Evolutionary conservation across 2,888 invertebrate genomes (phyloP).

Genomic region (Drosophila emarginata): DNA sequence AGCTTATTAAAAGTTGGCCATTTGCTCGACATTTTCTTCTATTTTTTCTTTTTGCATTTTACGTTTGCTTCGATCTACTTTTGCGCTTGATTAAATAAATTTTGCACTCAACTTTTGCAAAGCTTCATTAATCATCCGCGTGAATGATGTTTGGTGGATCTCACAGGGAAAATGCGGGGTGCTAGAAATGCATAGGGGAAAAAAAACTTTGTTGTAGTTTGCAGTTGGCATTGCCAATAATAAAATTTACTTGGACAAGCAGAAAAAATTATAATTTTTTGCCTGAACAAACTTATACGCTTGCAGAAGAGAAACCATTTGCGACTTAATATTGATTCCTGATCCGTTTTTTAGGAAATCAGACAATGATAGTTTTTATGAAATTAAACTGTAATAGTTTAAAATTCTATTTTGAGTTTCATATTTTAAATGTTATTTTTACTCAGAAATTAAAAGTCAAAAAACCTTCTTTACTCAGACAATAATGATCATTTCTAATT

Average conservation of each 20-base stretch:
- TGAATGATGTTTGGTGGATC: conserved; percentile 15
- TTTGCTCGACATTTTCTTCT: conserved; percentile 18
- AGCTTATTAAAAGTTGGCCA: conserved; percentile 69
- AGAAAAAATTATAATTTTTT: conserved; percentile 43
- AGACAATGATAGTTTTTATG: too few species aligned
- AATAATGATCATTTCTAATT: too few species aligned
- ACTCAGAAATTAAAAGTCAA: too few species aligned
- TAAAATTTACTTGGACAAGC: conserved; percentile 53
- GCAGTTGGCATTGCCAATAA: conserved; percentile 74
- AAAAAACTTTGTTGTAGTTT: conserved; percentile 46
- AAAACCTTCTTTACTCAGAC: too few species aligned
- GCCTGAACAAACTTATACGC: conserved; percentile 16
- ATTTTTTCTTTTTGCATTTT: conserved; percentile 13
- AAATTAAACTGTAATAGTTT: too few species aligned
- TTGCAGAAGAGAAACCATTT: not conserved
- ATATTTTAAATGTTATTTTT: too few species aligned
- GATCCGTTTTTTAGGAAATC: not conserved
- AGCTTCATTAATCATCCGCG: conserved; percentile 72
- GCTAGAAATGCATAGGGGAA: conserved; percentile 14
- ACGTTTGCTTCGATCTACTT: conserved; percentile 63
- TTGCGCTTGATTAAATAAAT: conserved; percentile 70
- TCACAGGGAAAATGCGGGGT: not conserved
- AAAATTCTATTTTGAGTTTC: too few species aligned
- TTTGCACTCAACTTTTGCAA: conserved; percentile 64
- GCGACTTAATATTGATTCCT: not conserved